Conservation (phyloP, 2,888 invertebrate species). For the Gymnosoma rotundatum region DNA sequence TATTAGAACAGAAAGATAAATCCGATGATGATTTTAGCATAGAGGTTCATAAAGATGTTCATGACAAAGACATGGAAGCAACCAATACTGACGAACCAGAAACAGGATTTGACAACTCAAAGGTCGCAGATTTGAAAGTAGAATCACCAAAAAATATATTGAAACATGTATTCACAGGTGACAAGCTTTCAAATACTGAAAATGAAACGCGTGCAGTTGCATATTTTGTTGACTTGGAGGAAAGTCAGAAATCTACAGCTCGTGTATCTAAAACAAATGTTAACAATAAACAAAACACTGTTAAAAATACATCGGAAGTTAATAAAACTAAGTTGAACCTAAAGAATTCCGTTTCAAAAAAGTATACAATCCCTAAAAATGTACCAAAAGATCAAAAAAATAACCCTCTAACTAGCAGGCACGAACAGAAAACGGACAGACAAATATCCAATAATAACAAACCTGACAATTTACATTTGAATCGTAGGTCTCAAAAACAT, state of each 20-base stretch:
- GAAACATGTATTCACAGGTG: neutral
- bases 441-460: neutral
- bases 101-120: neutral
- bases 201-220: slow-evolving; percentile 43
- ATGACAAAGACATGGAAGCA: no score
- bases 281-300: neutral
- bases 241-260: slow-evolving; percentile 16
- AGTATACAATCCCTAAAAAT: neutral
- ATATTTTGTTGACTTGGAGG: slow-evolving; percentile 57
- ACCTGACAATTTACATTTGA: neutral
- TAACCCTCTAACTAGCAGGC: neutral
- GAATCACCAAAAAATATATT: neutral
- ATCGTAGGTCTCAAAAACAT: slow-evolving; percentile 4
- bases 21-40: no score
- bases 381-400: neutral
- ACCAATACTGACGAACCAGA: neutral
- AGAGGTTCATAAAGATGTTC: no score
- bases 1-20: no score
- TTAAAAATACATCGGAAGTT: neutral
- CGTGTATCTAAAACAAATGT: neutral
- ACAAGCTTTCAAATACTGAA: slow-evolving; percentile 7
- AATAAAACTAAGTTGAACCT: neutral
- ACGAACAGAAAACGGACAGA: neutral
- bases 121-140: neutral
- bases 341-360: neutral